phyloP scores from a whole-genome alignment of 2,113 vertebrate genomes.

The Eudyptes chrysolophus region DNA sequence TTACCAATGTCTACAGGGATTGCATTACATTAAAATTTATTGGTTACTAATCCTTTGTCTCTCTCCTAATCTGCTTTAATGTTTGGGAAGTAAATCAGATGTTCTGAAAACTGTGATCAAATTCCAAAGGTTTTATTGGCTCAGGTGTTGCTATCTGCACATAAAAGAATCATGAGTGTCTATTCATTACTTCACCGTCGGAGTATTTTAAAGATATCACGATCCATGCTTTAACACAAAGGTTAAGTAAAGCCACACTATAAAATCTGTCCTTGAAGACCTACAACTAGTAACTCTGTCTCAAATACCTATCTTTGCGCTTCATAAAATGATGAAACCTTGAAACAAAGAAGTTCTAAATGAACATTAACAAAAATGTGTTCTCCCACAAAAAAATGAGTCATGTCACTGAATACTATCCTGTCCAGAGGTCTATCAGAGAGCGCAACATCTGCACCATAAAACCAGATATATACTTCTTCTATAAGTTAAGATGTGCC shows the following conservation, averaged over 20 bases:
- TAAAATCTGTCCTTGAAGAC: neutral
- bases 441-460: neutral
- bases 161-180: neutral
- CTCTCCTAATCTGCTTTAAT: neutral
- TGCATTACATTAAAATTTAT: neutral
- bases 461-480: neutral
- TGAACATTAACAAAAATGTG: neutral
- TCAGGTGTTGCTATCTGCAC: constrained; percentile 1
- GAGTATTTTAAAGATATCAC: constrained; percentile 1
- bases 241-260: neutral
- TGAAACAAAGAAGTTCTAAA: neutral
- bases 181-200: neutral
- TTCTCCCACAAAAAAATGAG: neutral
- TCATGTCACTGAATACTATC: neutral
- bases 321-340: constrained; percentile 10
- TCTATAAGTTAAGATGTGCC: neutral
- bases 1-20: neutral
- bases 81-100: neutral
- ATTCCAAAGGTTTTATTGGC: neutral
- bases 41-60: neutral
- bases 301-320: neutral
- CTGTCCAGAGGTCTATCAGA: neutral
- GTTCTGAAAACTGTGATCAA: neutral
- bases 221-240: neutral
- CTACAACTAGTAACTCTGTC: neutral